A percentile compares a stretch with the other conserved stretches of the same genome.
phyloP scores from a whole-genome alignment of 2,113 vertebrate species.

The Stigmatopora argus region DNA sequence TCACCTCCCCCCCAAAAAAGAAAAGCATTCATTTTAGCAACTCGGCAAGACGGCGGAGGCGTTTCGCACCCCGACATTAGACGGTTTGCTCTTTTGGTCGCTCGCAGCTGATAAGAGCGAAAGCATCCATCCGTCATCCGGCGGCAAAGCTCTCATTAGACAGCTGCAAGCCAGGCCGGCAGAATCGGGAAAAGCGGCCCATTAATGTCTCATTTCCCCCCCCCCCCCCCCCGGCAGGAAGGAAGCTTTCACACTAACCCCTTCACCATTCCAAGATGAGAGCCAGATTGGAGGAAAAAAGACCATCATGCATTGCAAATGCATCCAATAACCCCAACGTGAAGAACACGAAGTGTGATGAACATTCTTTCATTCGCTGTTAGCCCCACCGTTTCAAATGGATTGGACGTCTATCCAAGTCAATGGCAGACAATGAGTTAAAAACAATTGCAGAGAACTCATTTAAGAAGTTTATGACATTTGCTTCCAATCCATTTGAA shows the following conservation, averaged over 20 bases:
- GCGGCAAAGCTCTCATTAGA: conserved; percentile 5
- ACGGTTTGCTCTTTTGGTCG: background rate
- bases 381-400: too few species aligned
- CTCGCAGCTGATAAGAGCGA: background rate
- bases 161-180: background rate
- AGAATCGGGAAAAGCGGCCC: background rate
- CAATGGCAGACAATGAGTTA: too few species aligned
- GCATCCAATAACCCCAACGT: background rate
- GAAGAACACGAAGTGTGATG: background rate
- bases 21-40: background rate
- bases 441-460: too few species aligned
- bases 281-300: background rate
- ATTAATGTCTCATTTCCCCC: background rate
- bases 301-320: background rate
- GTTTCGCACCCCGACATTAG: background rate
- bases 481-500: too few species aligned
- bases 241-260: conserved; percentile 7
- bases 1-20: too few species aligned
- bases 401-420: too few species aligned
- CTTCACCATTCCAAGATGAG: conserved; percentile 6
- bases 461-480: too few species aligned
- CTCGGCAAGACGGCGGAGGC: background rate
- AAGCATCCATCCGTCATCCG: conserved; percentile 1
- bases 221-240: background rate
- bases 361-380: too few species aligned